Evolutionary conservation across 2,797 vertebrate genomes (phyloP), one percentile per base, ranked within the genome.

Genomic region (Chelidonichthys spinosus): DNA sequence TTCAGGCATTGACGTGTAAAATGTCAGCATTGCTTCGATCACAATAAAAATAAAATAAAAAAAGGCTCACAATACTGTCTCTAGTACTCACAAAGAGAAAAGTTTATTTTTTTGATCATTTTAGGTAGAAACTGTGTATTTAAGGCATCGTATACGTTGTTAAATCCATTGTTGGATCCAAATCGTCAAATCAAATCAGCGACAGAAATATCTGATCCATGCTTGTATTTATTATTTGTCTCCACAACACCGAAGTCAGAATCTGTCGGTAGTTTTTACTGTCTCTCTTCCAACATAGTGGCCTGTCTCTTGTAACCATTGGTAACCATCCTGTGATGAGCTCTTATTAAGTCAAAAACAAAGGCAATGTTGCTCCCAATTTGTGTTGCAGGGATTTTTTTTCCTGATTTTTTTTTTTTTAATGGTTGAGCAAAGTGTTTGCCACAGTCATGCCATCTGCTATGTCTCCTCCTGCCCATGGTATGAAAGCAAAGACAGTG

Each of bases 381-480:
- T 90, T 83, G 82, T 80, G 78, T 74, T 69, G 63, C 82, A 70
- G 46, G 72, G 44, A 62, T 69, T 69, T 76, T 72, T 86, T 78
- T 47, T 15, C 15, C n/a, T n/a, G n/a, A n/a, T 37, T 62, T 75
- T 43, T 61, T 63, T 67, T 72, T 83, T 77, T 82, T 83, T 56
- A 59, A 72, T 75, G 77, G 82, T 85, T 81, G 78, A 89, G 83
- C 68, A 85, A 90, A 91, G 89, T 85, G 87, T 91, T 83, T 86
- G 88, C 85, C 69, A 85, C 89, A 90, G 87, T 92, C 86, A 66
- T 56, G 87, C 90, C 92, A 93, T 93, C 92, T 92, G 92, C 81
- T 77, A 35, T 42, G 81, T 86, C 82, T 89, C 83, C 85, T 85
- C 72, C 80, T 79, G 88, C 87, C 84, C 72, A 39, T 65, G 61